Percentiles rank a stretch among this genome's conserved stretches.
These are phyloP conservation scores for Scomber scombrus DNA, from an alignment of 2,113 vertebrate species.

Conservation along the genomic window DNA sequence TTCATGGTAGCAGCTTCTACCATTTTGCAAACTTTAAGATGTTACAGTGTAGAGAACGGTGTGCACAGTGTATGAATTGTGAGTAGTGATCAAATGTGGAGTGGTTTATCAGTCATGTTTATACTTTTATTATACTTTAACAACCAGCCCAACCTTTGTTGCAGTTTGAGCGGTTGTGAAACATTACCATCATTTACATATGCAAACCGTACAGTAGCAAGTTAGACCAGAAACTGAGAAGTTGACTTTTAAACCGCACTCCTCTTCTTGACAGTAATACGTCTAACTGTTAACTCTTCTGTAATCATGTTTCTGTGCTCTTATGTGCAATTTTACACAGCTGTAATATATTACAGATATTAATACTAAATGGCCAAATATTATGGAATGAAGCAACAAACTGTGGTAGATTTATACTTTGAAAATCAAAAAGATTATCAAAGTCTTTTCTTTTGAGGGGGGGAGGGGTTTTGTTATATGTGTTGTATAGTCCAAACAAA, in stretches of 20 bases:
- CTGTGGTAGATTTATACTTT: slow-evolving; percentile 27
- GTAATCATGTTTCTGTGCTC: slow-evolving; percentile 36
- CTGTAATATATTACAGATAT: slow-evolving; percentile 41
- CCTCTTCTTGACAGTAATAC: slow-evolving; percentile 4
- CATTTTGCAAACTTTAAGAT: neutral
- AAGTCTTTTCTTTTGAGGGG: too few species aligned
- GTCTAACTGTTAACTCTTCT: slow-evolving; percentile 25
- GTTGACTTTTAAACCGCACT: neutral
- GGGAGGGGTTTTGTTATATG: neutral
- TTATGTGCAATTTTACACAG: slow-evolving; percentile 57
- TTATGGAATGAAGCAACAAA: slow-evolving; percentile 2
- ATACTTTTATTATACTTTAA: neutral
- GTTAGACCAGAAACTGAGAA: neutral
- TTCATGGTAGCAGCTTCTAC: neutral
- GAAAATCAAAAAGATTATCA: neutral
- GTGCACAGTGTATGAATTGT: slow-evolving; percentile 7
- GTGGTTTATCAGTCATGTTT: slow-evolving; percentile 6
- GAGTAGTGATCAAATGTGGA: slow-evolving; percentile 15
- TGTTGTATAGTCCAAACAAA: slow-evolving; percentile 9
- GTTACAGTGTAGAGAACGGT: neutral
- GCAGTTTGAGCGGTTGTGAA: neutral
- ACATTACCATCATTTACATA: slow-evolving; percentile 36
- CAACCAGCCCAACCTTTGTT: neutral
- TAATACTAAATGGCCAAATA: slow-evolving; percentile 23
- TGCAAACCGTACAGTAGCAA: slow-evolving; percentile 28